A percentile compares a stretch with the other conserved stretches of the same genome.
Conservation (phyloP, 2,797 vertebrate species). For the Coreius guichenoti region DNA sequence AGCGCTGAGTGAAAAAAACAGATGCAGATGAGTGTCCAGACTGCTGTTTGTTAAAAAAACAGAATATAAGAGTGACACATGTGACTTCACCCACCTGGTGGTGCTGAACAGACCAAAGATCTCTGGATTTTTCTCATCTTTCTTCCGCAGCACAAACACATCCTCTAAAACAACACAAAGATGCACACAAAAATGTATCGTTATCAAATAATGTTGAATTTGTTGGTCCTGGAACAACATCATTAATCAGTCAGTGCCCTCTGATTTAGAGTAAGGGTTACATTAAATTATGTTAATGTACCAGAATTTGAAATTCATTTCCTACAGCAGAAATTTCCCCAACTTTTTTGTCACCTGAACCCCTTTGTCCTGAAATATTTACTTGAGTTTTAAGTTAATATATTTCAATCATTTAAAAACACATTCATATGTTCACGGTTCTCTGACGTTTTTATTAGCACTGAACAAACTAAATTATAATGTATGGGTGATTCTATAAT, state of each 20-base stretch:
- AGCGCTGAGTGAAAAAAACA: conserved; percentile 60
- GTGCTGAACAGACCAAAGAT: conserved; percentile 97
- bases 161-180: conserved; percentile 82
- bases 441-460: not conserved
- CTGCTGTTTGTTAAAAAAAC: not conserved
- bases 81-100: conserved; percentile 83
- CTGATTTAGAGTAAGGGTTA: not conserved
- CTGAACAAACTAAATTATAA: not conserved
- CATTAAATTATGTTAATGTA: not conserved
- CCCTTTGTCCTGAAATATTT: not conserved
- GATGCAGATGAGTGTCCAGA: not conserved
- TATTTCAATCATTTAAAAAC: not conserved
- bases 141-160: conserved; percentile 89
- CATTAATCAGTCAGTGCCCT: not conserved
- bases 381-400: not conserved
- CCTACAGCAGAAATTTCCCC: not conserved
- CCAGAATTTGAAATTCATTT: not conserved
- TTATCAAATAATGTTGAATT: not conserved
- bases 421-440: not conserved
- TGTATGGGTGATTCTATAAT: no score
- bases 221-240: conserved; percentile 1
- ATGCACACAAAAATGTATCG: conserved; percentile 31
- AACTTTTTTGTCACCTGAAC: not conserved
- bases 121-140: conserved; percentile 92
- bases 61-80: not conserved